Conservation (phyloP, 2,797 vertebrate species). For the Rhinella marina region DNA sequence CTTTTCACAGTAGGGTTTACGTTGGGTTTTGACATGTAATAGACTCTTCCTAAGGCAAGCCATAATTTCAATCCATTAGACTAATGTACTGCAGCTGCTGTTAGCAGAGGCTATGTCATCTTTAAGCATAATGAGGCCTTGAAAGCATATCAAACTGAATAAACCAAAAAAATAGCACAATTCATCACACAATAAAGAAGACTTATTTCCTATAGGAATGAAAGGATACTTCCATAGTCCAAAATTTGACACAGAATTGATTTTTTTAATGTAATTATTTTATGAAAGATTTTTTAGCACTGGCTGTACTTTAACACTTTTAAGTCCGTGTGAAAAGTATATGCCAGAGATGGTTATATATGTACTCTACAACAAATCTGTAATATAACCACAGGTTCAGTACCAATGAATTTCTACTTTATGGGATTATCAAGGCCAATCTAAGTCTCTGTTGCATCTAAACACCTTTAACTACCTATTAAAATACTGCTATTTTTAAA, state of each 20-base stretch:
- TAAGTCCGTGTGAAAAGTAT: background rate
- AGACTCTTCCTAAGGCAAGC: slow-evolving; percentile 69
- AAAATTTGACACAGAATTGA: slow-evolving; percentile 10
- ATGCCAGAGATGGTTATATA: background rate
- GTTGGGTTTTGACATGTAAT: slow-evolving; percentile 69
- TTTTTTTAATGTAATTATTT: slow-evolving; percentile 14
- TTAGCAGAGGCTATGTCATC: slow-evolving; percentile 67
- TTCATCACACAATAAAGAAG: slow-evolving; percentile 43
- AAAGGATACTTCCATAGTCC: background rate
- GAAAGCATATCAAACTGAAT: slow-evolving; percentile 67
- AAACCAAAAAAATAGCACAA: slow-evolving; percentile 58
- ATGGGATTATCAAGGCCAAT: too few species aligned
- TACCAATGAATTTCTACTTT: too few species aligned
- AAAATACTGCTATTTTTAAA: too few species aligned
- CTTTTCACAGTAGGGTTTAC: slow-evolving; percentile 68
- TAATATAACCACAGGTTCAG: background rate
- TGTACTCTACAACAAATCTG: background rate
- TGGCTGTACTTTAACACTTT: background rate
- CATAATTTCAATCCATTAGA: slow-evolving; percentile 74
- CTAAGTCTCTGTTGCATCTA: too few species aligned
- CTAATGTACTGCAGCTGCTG: slow-evolving; percentile 73
- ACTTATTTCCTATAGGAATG: slow-evolving; percentile 18
- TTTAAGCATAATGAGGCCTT: slow-evolving; percentile 66
- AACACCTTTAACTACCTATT: too few species aligned
- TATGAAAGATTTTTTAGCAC: background rate